Conservation (phyloP, 1,140 invertebrate species). For the Melanaphis sacchari region DNA sequence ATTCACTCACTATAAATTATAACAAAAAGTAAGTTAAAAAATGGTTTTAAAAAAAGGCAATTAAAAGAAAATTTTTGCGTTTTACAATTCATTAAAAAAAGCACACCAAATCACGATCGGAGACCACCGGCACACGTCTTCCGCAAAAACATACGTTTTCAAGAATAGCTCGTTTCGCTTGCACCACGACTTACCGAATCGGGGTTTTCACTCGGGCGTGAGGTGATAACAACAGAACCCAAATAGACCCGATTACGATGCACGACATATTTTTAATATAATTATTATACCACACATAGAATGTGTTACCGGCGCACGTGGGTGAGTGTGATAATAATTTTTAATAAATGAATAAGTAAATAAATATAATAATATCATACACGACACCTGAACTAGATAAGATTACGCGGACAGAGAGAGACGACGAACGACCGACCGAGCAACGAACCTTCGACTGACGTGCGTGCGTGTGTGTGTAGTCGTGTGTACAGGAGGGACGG, state of each 20-base stretch:
- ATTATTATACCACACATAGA: conserved; percentile 3
- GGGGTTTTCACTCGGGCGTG: neutral
- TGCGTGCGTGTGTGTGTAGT: conserved; percentile 44
- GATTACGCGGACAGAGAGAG: conserved; percentile 11
- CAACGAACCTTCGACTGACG: conserved; percentile 54
- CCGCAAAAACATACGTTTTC: neutral
- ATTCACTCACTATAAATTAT: neutral
- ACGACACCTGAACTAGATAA: conserved; percentile 42
- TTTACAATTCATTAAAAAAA: neutral
- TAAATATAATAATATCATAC: conserved; percentile 18
- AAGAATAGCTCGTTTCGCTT: conserved; percentile 1
- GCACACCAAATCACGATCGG: neutral
- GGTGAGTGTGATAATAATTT: conserved; percentile 17
- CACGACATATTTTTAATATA: neutral
- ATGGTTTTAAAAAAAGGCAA: neutral
- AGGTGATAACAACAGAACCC: conserved; percentile 14
- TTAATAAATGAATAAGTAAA: neutral
- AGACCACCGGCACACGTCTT: neutral
- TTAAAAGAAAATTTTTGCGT: conserved; percentile 11
- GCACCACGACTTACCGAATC: neutral
- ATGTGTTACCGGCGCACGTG: conserved; percentile 23
- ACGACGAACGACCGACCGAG: conserved; percentile 28
- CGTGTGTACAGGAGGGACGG: conserved; percentile 12
- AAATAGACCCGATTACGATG: neutral
- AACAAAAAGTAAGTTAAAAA: neutral